Evolutionary conservation across 2,113 vertebrate genomes (phyloP).

Genomic region (Brienomyrus brachyistius): DNA sequence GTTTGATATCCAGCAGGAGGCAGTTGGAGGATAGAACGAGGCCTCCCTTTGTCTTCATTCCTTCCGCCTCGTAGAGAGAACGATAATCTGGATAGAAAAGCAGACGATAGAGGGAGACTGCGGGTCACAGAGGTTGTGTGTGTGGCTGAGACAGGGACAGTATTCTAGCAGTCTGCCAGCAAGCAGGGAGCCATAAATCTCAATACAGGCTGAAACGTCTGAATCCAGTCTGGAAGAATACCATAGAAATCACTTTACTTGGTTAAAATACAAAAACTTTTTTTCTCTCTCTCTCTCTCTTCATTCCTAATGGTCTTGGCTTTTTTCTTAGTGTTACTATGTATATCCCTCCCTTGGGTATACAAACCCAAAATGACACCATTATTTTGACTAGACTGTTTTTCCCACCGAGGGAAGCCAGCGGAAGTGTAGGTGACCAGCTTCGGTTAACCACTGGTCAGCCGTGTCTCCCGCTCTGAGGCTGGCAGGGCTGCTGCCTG

Average conservation of each 20-base stretch:
- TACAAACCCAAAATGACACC: constrained; percentile 64
- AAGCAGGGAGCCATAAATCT: constrained; percentile 51
- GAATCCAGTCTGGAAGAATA: constrained; percentile 47
- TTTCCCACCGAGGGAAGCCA: constrained; percentile 56
- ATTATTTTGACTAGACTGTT: constrained; percentile 76
- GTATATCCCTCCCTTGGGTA: constrained; percentile 54
- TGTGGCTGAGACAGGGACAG: background rate
- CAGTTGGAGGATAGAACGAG: background rate
- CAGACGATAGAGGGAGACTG: constrained; percentile 16
- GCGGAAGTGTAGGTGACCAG: constrained; percentile 65
- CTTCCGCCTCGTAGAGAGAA: background rate
- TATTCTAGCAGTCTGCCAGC: constrained; percentile 30
- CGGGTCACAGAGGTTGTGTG: background rate
- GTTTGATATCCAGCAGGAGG: background rate
- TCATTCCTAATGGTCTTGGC: constrained; percentile 43
- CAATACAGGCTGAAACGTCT: constrained; percentile 57
- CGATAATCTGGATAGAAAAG: background rate
- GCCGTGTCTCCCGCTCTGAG: constrained; percentile 42
- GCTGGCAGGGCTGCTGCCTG: constrained; percentile 46
- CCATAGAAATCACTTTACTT: constrained; percentile 48
- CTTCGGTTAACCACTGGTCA: constrained; percentile 53
- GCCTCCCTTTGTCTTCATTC: background rate
- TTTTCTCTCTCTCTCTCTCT: constrained; percentile 52
- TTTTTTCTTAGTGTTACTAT: constrained; percentile 55
- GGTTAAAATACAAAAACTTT: constrained; percentile 46